Evolutionary conservation across 2,888 invertebrate species (phyloP), one percentile per base, ranked within the genome.

Genomic region (Agrotis ipsilon): DNA sequence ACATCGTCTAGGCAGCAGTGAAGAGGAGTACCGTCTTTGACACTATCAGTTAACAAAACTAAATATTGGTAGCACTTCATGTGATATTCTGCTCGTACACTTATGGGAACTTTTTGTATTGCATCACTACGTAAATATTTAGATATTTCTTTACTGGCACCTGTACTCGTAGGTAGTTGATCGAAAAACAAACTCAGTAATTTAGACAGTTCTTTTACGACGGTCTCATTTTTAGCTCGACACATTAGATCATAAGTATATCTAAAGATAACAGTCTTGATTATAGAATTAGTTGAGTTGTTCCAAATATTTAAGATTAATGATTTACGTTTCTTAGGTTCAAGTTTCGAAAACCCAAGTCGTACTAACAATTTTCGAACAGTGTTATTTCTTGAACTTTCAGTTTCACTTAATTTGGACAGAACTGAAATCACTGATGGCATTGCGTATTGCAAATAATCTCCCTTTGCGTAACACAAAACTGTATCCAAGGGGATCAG

Each of bases 361-460:
- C 88, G 86, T 24, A 92, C 84, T n/a, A 90, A 92, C 72, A 88
- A 90, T 80, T 92, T 93, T 81, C 91, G 92, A 1, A 91, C 89
- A 1, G 91, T 89, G 16, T 88, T 86, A 58, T 14, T 51, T 91
- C 76, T 14, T 92, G 72, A 64, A 94, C 80, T n/a, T 75, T 83
- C 3, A 82, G 80, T 74, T 27, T 78, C 72, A 61, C 90, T 39
- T 39, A 92, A 74, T 72, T 93, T 91, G 59, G 89, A 82, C 19
- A 92, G 82, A 48, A 94, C 78, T 39, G 39, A 39, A 11, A 39
- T 39, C 39, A 39, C 81, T 21, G 95, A 93, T 5, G 92, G 91
- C 18, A 94, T 85, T 13, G 88, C 86, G 69, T 86, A 92, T 76
- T 94, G 92, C 27, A 94, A 85, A 72, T 94, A 94, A 80, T 95